Evolutionary conservation across 2,888 invertebrate genomes (phyloP), one percentile per base, ranked within the genome.

Genomic region (Escarpia spicata): DNA sequence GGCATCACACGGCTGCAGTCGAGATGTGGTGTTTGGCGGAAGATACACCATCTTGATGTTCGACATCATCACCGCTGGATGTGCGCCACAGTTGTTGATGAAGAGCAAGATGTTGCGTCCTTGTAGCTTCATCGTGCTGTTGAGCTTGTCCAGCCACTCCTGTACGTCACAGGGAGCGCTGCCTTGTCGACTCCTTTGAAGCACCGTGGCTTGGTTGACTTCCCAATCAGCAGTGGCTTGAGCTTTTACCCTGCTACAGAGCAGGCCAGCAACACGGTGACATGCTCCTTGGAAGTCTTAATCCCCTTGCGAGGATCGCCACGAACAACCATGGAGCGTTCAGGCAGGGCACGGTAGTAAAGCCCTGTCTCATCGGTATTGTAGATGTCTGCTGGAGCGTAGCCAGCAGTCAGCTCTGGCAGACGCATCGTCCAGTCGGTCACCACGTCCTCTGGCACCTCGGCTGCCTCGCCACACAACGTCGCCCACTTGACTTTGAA

Each of bases 1-100:
- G 90, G 94, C 93, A 93, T 94, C 94, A 44, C 94, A 45, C 3
- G 94, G 94, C 93, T 94, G 94, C 15, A 94, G 91, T 10, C 94
- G 91, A 43, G 93, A 93, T 9, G 94, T 94, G n/a, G 92, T 93
- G 91, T 95, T 92, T 9, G 93, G 94, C 52, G 94, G 94, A 6
- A 94, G 91, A 91, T 93, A 95, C n/a, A 92, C 90, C 43, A 95
- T 31, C 91, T 94, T 89, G 26, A 94, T 92, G 92, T 92, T 93
- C 90, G 91, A 19, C 60, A 91, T 37, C 37, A 1, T 37, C 37
- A 0, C 37, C 1, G 58, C 31, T 92, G 12, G 43, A 92, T 26
- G n/a, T 90, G 92, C 60, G 43, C 43, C 60, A 75, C 92, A 92
- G 75, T 92, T 92, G 91, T 92, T 91, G 10, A 92, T 12, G 58